These are phyloP conservation scores for Glyphotaelius pellucidus DNA, from an alignment of 2,888 invertebrate species.

Conservation along the genomic window DNA sequence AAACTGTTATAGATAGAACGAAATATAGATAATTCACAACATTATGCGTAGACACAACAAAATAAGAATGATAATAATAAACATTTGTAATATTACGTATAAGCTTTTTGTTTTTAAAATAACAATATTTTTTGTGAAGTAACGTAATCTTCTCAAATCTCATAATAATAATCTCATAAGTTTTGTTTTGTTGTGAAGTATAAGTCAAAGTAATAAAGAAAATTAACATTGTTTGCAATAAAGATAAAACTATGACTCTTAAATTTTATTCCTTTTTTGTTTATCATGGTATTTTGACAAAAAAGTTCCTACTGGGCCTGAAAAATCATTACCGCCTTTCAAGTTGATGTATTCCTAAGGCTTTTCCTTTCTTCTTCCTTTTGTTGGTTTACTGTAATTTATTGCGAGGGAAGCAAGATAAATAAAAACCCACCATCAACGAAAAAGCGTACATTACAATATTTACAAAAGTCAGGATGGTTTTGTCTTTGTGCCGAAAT, in stretches of 20 bases:
- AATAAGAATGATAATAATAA: too few relatives aligned
- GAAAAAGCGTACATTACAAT: constrained; percentile 41
- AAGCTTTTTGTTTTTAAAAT: too few relatives aligned
- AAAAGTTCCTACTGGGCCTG: neutral
- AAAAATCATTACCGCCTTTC: neutral
- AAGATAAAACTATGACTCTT: neutral
- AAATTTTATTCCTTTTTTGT: neutral
- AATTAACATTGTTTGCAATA: neutral
- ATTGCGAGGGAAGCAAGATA: constrained; percentile 21
- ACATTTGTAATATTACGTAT: too few relatives aligned
- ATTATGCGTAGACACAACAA: too few relatives aligned
- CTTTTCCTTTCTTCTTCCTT: constrained; percentile 3
- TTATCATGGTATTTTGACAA: neutral
- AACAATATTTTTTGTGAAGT: too few relatives aligned
- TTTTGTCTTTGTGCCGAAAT: constrained; percentile 45
- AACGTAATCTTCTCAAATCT: too few relatives aligned
- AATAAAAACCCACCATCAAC: constrained; percentile 11
- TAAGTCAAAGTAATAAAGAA: neutral
- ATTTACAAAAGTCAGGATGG: constrained; percentile 14
- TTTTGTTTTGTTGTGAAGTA: neutral
- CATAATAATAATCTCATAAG: too few relatives aligned
- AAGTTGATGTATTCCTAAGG: neutral
- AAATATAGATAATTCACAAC: too few relatives aligned
- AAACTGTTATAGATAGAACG: too few relatives aligned
- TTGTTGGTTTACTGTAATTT: constrained; percentile 10